These are phyloP conservation scores for Actinostola sp. DNA, from an alignment of 92 coral and sea anemone genomes.

Conservation along the genomic window DNA sequence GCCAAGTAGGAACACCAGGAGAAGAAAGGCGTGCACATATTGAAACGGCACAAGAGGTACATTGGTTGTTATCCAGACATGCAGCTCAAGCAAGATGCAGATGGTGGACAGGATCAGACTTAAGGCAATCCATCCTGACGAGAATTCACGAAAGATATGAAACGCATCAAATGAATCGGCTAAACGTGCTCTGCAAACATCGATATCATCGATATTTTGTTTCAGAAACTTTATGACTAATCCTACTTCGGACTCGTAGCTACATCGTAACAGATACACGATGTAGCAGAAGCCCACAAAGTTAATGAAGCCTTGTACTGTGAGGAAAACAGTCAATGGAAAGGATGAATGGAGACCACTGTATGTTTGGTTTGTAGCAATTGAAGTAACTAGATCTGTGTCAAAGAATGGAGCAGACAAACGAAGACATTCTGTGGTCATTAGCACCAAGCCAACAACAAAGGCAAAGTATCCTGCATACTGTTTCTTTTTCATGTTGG, in stretches of 20 bases:
- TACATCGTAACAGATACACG: slow-evolving; percentile 83
- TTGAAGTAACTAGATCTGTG: slow-evolving; percentile 50
- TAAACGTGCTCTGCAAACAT: slow-evolving; percentile 80
- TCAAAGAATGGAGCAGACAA: slow-evolving; percentile 73
- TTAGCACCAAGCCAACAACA: slow-evolving; percentile 33
- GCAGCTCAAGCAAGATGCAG: slow-evolving; percentile 75
- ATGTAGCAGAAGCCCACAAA: slow-evolving; percentile 79
- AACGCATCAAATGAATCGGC: slow-evolving; percentile 85
- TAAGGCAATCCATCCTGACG: slow-evolving; percentile 88
- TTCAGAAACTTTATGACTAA: slow-evolving; percentile 68
- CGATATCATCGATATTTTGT: slow-evolving; percentile 64
- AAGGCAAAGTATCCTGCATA: slow-evolving; percentile 65
- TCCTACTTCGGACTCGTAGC: slow-evolving; percentile 84
- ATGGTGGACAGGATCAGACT: slow-evolving; percentile 69
- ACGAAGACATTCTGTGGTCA: slow-evolving; percentile 50
- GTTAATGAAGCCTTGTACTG: slow-evolving; percentile 77
- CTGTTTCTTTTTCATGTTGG: slow-evolving; percentile 70
- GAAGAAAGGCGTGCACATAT: slow-evolving; percentile 65
- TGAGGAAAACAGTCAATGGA: slow-evolving; percentile 55
- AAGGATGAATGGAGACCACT: slow-evolving; percentile 39
- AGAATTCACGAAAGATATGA: slow-evolving; percentile 82
- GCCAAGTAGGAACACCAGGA: slow-evolving; percentile 48
- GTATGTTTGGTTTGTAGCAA: slow-evolving; percentile 37
- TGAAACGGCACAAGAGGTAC: slow-evolving; percentile 64
- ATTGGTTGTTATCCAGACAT: slow-evolving; percentile 65